Evolutionary conservation across 2,797 vertebrate species (phyloP).

Genomic region (Clarias fuscus): DNA sequence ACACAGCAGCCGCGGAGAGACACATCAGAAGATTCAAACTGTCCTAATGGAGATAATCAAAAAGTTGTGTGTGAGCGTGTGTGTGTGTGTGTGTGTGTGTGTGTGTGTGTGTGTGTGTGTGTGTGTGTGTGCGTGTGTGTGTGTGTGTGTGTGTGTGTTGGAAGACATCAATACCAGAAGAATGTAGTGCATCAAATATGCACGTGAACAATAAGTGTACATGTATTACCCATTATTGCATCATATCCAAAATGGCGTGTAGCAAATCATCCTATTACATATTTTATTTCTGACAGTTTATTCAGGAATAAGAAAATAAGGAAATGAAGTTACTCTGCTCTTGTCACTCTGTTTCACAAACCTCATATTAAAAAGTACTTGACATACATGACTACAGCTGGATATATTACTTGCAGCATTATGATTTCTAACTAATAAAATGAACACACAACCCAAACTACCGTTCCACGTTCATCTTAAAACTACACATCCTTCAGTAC

Average conservation of each 20-base stretch:
- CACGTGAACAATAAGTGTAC: not conserved
- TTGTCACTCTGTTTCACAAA: not conserved
- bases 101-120: not conserved
- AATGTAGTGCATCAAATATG: not conserved
- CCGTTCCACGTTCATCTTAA: not conserved
- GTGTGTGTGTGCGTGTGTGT: not conserved
- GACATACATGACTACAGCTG: not conserved
- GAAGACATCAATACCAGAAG: not conserved
- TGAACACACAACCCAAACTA: not conserved
- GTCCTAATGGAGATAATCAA: constrained; percentile 1
- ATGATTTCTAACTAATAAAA: not conserved
- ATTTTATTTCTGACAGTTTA: not conserved
- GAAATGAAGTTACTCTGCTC: not conserved
- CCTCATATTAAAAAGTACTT: not conserved
- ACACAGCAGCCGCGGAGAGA: constrained; percentile 6
- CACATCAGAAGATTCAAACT: constrained; percentile 27
- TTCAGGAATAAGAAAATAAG: not conserved
- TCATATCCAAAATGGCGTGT: not conserved
- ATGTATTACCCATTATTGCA: not conserved
- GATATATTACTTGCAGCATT: not conserved
- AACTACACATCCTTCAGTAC: not conserved
- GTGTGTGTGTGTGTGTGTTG: not conserved
- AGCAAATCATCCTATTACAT: not conserved
- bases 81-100: not conserved
- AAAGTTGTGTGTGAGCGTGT: not conserved